These are phyloP conservation scores for Lucinisca nassula DNA, from an alignment of 2,888 invertebrate genomes.

Conservation along the genomic window DNA sequence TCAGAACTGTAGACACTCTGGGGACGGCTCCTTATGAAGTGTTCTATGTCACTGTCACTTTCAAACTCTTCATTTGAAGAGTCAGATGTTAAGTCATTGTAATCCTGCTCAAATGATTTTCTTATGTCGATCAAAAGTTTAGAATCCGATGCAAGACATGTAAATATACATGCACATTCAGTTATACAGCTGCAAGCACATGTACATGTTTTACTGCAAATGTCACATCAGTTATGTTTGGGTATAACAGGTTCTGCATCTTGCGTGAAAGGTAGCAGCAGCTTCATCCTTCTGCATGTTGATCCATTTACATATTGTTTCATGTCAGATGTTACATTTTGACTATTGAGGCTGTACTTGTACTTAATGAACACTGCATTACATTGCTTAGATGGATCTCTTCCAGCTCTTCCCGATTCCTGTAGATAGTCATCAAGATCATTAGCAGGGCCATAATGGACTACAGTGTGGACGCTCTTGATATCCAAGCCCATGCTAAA, in stretches of 20 bases:
- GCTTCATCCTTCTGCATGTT: neutral
- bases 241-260: neutral
- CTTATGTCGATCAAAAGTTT: neutral
- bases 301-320: constrained; percentile 12
- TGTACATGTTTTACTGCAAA: neutral
- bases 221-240: neutral
- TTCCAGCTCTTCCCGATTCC: constrained; percentile 48
- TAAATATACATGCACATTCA: neutral
- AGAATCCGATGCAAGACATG: neutral
- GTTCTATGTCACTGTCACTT: neutral
- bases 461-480: constrained; percentile 24
- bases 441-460: constrained; percentile 42
- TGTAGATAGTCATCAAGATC: constrained; percentile 37
- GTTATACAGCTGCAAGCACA: neutral
- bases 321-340: constrained; percentile 25
- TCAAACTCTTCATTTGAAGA: neutral
- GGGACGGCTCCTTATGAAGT: neutral
- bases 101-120: neutral
- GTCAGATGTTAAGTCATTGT: neutral
- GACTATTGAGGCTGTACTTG: constrained; percentile 16
- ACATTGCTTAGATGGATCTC: constrained; percentile 17
- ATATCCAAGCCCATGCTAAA: constrained; percentile 33
- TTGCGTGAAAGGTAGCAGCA: neutral
- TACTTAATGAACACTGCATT: neutral
- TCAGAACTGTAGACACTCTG: neutral